Evolutionary conservation across 2,113 vertebrate genomes (phyloP), one percentile per base, ranked within the genome.

Genomic region (Azemiops feae): DNA sequence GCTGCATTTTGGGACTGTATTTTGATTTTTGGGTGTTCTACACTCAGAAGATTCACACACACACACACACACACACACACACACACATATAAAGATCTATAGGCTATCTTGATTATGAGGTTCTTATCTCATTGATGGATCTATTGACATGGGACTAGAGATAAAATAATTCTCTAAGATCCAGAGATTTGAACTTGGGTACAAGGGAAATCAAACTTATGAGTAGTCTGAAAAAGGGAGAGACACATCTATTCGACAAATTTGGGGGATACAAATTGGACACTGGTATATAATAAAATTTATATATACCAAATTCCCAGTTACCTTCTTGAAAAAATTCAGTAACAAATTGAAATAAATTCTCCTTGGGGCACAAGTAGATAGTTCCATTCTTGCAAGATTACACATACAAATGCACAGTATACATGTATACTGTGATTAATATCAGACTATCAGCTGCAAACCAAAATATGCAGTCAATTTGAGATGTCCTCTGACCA

Each of bases 1-100:
- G 95, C 95, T 89, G 92, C 92, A 96, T 97, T 97, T 97, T 97
- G 92, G 96, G 53, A 87, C 81, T 95, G 92, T 74, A 20, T 93
- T 89, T 96, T 92, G 74, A 97, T 96, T 96, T 91, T 91, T 92
- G 91, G 93, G 95, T 81, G 60, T 91, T 96, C 91, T 69, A n/a
- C 2, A 69, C 30, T 69, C 64, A 69, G 4, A 34, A n/a, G 64
- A 69, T 69, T n/a, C 27, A 50, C 45, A 64, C 27, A 23, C 25
- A 58, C 25, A 58, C n/a, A n/a, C n/a, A n/a, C n/a, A n/a, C n/a
- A n/a, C n/a, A n/a, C n/a, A n/a, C n/a, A n/a, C 27, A 50, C 45
- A 64, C 27, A 23, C 25, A 58, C 25, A 58, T 58, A 58, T 58
- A 5, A 0, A 5, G 27, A 69, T 69, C 30, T 69, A n/a, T 69